Percentiles rank a stretch among this genome's conserved stretches.
Conservation (phyloP, 2,888 invertebrate genomes). For the Cybosia mesomella region DNA sequence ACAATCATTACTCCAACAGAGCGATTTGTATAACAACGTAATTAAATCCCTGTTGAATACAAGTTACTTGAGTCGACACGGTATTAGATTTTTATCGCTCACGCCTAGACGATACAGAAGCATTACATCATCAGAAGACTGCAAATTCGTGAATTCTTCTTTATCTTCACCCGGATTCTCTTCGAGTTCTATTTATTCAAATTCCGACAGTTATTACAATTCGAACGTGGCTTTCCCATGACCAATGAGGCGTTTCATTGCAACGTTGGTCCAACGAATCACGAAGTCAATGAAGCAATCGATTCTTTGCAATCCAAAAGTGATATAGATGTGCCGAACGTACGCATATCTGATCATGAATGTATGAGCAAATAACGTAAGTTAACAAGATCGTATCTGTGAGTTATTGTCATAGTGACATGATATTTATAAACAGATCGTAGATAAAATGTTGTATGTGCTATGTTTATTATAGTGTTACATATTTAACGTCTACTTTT, state of each 20-base stretch:
- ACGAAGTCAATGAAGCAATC: conserved; percentile 55
- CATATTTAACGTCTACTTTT: background rate
- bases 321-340: conserved; percentile 32
- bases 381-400: conserved; percentile 35
- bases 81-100: conserved; percentile 57
- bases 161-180: conserved; percentile 51
- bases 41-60: conserved; percentile 29
- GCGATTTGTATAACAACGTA: conserved; percentile 33
- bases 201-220: conserved; percentile 40
- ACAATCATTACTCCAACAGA: conserved; percentile 22
- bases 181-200: conserved; percentile 50
- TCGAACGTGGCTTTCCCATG: conserved; percentile 63
- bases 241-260: conserved; percentile 59
- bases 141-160: conserved; percentile 35
- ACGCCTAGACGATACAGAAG: conserved; percentile 58
- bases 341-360: conserved; percentile 37
- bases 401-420: conserved; percentile 28
- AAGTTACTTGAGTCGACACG: conserved; percentile 43
- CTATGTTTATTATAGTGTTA: background rate
- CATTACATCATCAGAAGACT: conserved; percentile 32
- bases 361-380: conserved; percentile 35
- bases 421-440: conserved; percentile 34
- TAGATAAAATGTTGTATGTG: conserved; percentile 15
- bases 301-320: conserved; percentile 47
- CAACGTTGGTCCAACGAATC: conserved; percentile 54